Evolutionary conservation across 2,797 vertebrate species (phyloP).

Genomic region (Halcyon badia): DNA sequence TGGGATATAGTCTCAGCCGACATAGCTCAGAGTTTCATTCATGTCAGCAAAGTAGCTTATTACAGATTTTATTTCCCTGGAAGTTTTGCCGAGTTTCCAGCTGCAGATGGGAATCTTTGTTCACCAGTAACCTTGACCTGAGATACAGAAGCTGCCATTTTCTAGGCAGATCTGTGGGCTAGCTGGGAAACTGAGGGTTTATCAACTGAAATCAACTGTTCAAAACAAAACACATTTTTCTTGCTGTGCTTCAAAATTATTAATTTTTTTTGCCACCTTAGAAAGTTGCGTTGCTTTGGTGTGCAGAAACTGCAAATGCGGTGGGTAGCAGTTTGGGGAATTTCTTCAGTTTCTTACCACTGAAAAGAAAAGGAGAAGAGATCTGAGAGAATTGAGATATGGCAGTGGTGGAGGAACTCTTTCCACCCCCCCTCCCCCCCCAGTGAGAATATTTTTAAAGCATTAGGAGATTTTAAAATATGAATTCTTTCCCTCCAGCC

Average conservation of each 20-base stretch:
- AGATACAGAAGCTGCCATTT: constrained; percentile 13
- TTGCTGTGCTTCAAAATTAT: background rate
- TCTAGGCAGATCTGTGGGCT: background rate
- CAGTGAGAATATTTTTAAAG: background rate
- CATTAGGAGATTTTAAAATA: background rate
- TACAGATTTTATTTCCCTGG: constrained; percentile 30
- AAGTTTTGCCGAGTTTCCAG: constrained; percentile 40
- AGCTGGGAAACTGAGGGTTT: background rate
- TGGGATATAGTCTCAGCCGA: constrained; percentile 5
- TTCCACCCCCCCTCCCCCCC: fast-evolving
- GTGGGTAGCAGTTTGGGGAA: background rate
- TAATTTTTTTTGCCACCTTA: background rate
- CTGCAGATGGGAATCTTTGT: constrained; percentile 4
- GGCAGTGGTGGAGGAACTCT: background rate
- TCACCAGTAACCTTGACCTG: background rate
- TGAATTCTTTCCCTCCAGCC: background rate
- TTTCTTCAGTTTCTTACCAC: background rate
- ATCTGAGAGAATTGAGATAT: background rate
- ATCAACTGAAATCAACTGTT: background rate
- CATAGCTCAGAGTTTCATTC: constrained; percentile 7
- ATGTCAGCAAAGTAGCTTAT: background rate
- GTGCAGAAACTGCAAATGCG: background rate
- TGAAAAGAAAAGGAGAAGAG: background rate
- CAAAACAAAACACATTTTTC: background rate
- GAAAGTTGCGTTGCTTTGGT: background rate